Conservation (phyloP, 53 echinoderm and acorn worm species). For the Patiria pectinifera region DNA sequence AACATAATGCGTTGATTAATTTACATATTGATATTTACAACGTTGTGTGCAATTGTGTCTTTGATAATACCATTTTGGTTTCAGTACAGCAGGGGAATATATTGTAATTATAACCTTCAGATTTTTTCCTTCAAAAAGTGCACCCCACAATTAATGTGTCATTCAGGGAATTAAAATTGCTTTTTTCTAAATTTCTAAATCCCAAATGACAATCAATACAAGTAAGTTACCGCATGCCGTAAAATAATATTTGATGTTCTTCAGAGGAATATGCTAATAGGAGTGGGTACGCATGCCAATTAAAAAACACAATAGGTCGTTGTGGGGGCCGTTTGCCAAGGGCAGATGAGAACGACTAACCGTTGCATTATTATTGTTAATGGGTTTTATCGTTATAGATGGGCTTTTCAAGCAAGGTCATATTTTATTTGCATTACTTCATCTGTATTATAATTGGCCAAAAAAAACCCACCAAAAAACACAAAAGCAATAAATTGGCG, state of each 20-base stretch:
- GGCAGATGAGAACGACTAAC: background rate
- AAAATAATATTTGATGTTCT: background rate
- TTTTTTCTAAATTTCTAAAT: background rate
- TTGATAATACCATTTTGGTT: background rate
- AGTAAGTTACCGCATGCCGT: background rate
- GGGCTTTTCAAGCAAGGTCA: background rate
- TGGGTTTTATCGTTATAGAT: background rate
- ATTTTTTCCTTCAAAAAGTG: conserved; percentile 10
- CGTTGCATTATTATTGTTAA: background rate
- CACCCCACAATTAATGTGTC: background rate
- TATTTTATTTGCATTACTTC: background rate
- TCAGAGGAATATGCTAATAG: background rate
- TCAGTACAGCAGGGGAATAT: background rate
- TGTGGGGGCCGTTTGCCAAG: background rate
- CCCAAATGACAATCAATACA: background rate
- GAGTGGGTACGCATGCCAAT: background rate
- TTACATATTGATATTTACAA: too few species aligned
- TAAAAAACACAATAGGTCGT: background rate
- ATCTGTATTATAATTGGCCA: background rate
- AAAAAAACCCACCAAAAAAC: background rate
- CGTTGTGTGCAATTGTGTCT: too few species aligned
- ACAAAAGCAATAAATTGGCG: background rate
- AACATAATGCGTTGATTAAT: too few species aligned
- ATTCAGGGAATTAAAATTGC: background rate
- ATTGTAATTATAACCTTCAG: background rate